These are phyloP conservation scores for Pasiphila rectangulata DNA, from an alignment of 2,888 invertebrate species.

Conservation along the genomic window DNA sequence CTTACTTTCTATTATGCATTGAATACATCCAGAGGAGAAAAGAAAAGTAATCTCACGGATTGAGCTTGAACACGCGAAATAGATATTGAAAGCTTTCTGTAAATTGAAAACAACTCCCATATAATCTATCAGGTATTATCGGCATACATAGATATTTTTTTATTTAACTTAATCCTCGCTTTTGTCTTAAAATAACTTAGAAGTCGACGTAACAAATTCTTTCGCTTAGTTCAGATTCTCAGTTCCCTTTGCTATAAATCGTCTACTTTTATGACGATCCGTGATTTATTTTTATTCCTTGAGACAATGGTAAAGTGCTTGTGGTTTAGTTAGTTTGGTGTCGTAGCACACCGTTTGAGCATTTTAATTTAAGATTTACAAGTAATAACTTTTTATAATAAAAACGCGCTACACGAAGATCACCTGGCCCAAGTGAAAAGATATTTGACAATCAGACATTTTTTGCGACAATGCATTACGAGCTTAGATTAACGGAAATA, in stretches of 20 bases:
- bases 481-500: no score
- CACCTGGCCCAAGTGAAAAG: no score
- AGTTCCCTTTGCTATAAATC: constrained; percentile 24
- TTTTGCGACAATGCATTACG: no score
- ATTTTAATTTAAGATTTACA: neutral
- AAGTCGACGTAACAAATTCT: constrained; percentile 28
- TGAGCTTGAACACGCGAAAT: constrained; percentile 62
- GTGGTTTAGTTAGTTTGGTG: neutral
- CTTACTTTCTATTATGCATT: constrained; percentile 57
- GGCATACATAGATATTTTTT: no score
- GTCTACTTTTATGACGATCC: constrained; percentile 24
- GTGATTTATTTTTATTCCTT: constrained; percentile 24
- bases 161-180: no score
- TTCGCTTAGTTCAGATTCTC: constrained; percentile 17
- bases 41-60: constrained; percentile 62
- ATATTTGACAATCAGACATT: no score
- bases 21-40: constrained; percentile 52
- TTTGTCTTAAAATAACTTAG: constrained; percentile 27
- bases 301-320: constrained; percentile 13
- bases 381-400: neutral
- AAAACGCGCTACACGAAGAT: no score
- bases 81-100: constrained; percentile 62
- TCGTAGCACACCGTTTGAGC: neutral
- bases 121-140: constrained; percentile 53
- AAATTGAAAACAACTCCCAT: constrained; percentile 54